A percentile compares a stretch with the other conserved stretches of the same genome.
Evolutionary conservation across 2,797 vertebrate genomes (phyloP).

Genomic region (Arremon aurantiirostris): DNA sequence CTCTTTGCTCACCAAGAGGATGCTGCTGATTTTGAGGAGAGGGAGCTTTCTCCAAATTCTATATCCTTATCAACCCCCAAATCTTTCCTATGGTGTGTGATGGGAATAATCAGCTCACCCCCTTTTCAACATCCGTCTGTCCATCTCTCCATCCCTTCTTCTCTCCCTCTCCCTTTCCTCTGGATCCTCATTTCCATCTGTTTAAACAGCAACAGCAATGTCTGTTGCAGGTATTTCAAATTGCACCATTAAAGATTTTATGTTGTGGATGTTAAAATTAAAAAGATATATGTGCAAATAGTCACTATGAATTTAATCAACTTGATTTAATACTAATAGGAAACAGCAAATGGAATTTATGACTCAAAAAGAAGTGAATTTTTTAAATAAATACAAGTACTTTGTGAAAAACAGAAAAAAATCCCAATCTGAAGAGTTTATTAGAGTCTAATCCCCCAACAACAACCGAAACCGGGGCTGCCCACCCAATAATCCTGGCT

Average conservation of each 20-base stretch:
- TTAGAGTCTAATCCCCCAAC: conserved; percentile 79
- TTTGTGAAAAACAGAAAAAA: conserved; percentile 75
- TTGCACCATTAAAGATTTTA: conserved; percentile 81
- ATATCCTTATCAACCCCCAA: background rate
- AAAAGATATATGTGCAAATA: conserved; percentile 83
- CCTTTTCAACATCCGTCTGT: background rate
- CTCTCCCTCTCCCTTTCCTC: background rate
- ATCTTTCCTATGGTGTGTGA: background rate
- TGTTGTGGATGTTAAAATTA: conserved; percentile 80
- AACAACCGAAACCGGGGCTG: conserved; percentile 71
- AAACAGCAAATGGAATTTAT: conserved; percentile 82
- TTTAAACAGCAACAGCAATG: conserved; percentile 64
- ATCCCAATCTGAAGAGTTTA: conserved; percentile 80
- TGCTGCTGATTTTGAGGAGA: background rate
- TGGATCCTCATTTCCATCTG: conserved; percentile 70
- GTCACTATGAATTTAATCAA: conserved; percentile 82
- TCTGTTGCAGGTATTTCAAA: conserved; percentile 70
- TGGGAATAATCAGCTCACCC: background rate
- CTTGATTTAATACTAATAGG: conserved; percentile 84
- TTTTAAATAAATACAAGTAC: conserved; percentile 76
- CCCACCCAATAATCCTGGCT: conserved; percentile 78
- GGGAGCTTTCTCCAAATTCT: background rate
- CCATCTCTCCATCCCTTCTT: background rate
- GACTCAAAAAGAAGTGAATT: conserved; percentile 76
- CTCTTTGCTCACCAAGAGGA: background rate